Base-by-base conservation (phyloP, 2,113 vertebrate species). In the Morone saxatilis region DNA sequence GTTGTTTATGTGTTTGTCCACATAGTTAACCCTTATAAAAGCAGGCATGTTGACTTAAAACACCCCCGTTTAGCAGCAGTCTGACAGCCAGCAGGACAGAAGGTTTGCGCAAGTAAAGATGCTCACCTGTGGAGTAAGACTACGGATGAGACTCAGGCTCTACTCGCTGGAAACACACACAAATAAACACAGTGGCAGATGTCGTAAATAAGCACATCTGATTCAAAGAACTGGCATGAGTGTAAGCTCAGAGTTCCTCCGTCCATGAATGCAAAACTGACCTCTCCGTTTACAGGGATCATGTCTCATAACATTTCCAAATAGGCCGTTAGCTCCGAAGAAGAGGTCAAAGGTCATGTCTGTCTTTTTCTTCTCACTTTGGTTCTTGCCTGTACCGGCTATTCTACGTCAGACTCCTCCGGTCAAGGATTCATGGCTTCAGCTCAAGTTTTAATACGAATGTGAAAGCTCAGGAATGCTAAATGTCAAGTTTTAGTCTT, bases 271-370 rank as follows among this genome's bases (percentile, higher is more conserved):
- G 76, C 77, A 68, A 86, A 83, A 68, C 74, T 78, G 54, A 71
- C 75, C 62, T 87, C 86, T 88, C 77, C 63, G 77, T 81, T 89
- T 90, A 84, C 86, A 75, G 31, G 36, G 76, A 76, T 88, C 61
- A 47, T 6, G 81, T 88, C 68, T 87, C 77, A 76, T 74, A 86
- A 89, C 67, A 86, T 87, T 91, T 86, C 65, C 41, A 86, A 88
- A 87, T 8, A 66, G 20, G 25, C 54, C 54, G 13, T 62, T 36
- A 70, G 71, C 40, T 51, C 54, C 40, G 56, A n/a, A 47, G 69
- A 61, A 51, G 57, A 20, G 71, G 72, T 85, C 84, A 88, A 77
- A 83, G 81, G 65, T 84, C 59, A 71, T 5, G 3, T 66, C 13
- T 57, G 25, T 38, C 60, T 50, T 45, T 65, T 11, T 60, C 22